Evolutionary conservation across 2,113 vertebrate genomes (phyloP), one percentile per base, ranked within the genome.

Genomic region (Delphinapterus leucas): DNA sequence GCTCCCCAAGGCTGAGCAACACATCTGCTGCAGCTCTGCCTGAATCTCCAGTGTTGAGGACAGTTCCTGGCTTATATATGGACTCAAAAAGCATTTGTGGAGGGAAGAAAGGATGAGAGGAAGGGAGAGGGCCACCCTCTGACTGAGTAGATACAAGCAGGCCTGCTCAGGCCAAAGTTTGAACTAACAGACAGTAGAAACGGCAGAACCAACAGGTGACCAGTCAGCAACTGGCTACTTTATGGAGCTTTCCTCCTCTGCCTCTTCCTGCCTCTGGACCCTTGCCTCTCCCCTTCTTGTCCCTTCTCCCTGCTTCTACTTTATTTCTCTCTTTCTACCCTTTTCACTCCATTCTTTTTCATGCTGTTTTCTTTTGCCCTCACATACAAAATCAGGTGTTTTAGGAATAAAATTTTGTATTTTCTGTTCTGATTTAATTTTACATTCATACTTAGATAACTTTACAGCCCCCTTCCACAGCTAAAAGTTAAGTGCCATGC

Each of bases 361-460:
- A 55, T 73, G 81, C 60, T 92, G 25, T 87, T 85, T 93, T 93
- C 88, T 31, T 90, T 80, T 74, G 58, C 81, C 55, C 49, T 84
- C 61, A 95, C 4, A 15, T 28, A 90, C 23, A 77, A 71, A 93
- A 80, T 58, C 63, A 60, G 44, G 49, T 53, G n/a, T 87, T 93
- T 95, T 65, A 80, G 58, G 81, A 86, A 74, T 90, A 83, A 83
- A 76, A 58, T 70, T 49, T 70, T 44, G 17, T 33, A 26, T 73
- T 79, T 87, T 88, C 36, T 93, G 55, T 31, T 87, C 55, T 58
- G 49, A 65, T 41, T 55, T 87, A 49, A 77, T 63, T 87, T 44
- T 65, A 79, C 26, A 53, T 80, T 83, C 8, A 41, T 79, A 71
- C 58, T 90, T 28, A 87, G 55, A 8, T 31, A 41, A 82, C 28